phyloP scores from a whole-genome alignment of 2,113 vertebrate genomes.

The Acanthochromis polyacanthus region DNA sequence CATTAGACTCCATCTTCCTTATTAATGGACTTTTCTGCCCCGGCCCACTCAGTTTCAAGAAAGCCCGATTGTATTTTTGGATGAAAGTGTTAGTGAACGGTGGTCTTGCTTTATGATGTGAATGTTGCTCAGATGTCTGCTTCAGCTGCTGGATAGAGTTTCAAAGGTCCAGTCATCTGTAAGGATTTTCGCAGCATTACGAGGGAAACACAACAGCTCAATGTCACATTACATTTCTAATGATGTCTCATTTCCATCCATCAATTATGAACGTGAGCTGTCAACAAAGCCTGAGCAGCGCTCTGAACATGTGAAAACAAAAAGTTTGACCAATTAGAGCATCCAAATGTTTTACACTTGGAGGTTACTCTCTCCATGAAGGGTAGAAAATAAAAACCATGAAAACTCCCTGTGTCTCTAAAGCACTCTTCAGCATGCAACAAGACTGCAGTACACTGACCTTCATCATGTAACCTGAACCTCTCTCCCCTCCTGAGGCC shows the following conservation, averaged over 20 bases:
- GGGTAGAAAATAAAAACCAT: neutral
- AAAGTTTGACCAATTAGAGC: conserved; percentile 11
- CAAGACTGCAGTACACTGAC: conserved; percentile 45
- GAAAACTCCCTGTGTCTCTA: conserved; percentile 8
- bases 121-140: conserved; percentile 5
- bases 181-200: neutral
- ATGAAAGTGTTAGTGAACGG: conserved; percentile 24
- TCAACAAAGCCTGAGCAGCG: neutral
- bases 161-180: conserved; percentile 5
- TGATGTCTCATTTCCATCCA: conserved; percentile 8
- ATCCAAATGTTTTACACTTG: conserved; percentile 7
- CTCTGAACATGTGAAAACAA: conserved; percentile 15
- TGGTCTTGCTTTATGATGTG: conserved; percentile 6
- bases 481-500: conserved; percentile 49
- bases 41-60: conserved; percentile 23
- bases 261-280: conserved; percentile 21
- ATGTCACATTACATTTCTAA: conserved; percentile 40
- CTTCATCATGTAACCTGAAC: conserved; percentile 58
- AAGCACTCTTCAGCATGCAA: conserved; percentile 61
- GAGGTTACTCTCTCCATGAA: neutral
- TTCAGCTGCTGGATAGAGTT: conserved; percentile 10
- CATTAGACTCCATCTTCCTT: conserved; percentile 64
- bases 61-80: conserved; percentile 15
- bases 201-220: conserved; percentile 20
- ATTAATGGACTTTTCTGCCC: conserved; percentile 54